These are phyloP conservation scores for Parotocinclus haroldoi DNA, from an alignment of 2,797 vertebrate species.

Conservation along the genomic window DNA sequence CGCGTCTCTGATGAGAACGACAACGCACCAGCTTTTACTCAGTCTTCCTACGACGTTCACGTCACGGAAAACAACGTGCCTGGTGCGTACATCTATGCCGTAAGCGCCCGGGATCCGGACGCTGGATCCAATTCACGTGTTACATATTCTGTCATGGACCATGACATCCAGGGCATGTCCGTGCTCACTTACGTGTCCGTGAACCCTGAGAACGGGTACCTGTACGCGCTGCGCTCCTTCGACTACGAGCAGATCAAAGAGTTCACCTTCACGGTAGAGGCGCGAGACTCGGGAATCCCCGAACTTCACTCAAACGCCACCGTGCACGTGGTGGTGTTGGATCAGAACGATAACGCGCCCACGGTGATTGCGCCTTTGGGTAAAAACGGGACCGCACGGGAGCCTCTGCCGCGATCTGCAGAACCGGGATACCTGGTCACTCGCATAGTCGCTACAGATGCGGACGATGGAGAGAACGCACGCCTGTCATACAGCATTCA, in stretches of 20 bases:
- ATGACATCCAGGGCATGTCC: conserved; percentile 96
- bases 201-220: conserved; percentile 93
- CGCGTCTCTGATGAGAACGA: conserved; percentile 94
- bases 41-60: conserved; percentile 87
- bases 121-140: conserved; percentile 85
- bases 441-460: conserved; percentile 88
- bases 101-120: conserved; percentile 89
- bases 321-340: conserved; percentile 86
- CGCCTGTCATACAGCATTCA: conserved; percentile 92
- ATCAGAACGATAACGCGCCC: conserved; percentile 93
- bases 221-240: conserved; percentile 92
- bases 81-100: conserved; percentile 93
- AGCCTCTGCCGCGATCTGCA: conserved; percentile 86
- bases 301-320: conserved; percentile 86
- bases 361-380: conserved; percentile 86
- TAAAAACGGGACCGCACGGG: conserved; percentile 87
- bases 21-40: conserved; percentile 91
- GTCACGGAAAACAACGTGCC: conserved; percentile 98
- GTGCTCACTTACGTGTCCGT: conserved; percentile 97
- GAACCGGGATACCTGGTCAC: conserved; percentile 92
- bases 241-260: conserved; percentile 96
- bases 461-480: conserved; percentile 90
- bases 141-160: conserved; percentile 89
- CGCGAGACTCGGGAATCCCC: conserved; percentile 78
- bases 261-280: conserved; percentile 90